phyloP scores from a whole-genome alignment of 2,888 invertebrate species.

The Harpalus rubripes region DNA sequence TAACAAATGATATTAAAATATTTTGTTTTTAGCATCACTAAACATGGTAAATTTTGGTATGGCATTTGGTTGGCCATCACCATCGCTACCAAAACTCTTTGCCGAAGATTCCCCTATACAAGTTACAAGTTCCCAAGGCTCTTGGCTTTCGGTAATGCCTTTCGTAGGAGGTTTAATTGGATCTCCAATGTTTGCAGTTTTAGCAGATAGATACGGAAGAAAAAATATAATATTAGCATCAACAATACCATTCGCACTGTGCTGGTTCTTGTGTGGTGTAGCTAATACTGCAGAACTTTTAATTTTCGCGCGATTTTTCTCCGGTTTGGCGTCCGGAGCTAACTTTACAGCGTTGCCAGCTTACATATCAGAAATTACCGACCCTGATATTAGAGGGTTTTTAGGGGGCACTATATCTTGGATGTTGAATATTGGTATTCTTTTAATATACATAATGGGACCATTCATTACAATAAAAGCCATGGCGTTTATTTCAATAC shows the following conservation, averaged over 20 bases:
- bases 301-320: constrained; percentile 79
- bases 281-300: constrained; percentile 80
- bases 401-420: constrained; percentile 81
- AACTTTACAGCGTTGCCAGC: constrained; percentile 78
- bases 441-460: constrained; percentile 78
- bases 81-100: constrained; percentile 78
- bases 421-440: constrained; percentile 79
- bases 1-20: no score
- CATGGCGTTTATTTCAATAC: constrained; percentile 78
- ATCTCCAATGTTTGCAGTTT: constrained; percentile 81
- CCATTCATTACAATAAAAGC: constrained; percentile 77
- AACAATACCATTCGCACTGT: constrained; percentile 81
- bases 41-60: constrained; percentile 75
- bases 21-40: constrained; percentile 72
- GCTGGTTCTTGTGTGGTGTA: constrained; percentile 82
- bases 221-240: constrained; percentile 82
- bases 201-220: constrained; percentile 82
- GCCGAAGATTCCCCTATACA: constrained; percentile 78
- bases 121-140: constrained; percentile 79
- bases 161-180: constrained; percentile 83
- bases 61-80: constrained; percentile 81
- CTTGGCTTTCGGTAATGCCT: constrained; percentile 84
- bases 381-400: constrained; percentile 80
- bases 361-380: constrained; percentile 82
- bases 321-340: constrained; percentile 80